A percentile compares a stretch with the other conserved stretches of the same genome.
These are phyloP conservation scores for Graptemys geographica DNA, from an alignment of 2,797 vertebrate species.

Conservation along the genomic window DNA sequence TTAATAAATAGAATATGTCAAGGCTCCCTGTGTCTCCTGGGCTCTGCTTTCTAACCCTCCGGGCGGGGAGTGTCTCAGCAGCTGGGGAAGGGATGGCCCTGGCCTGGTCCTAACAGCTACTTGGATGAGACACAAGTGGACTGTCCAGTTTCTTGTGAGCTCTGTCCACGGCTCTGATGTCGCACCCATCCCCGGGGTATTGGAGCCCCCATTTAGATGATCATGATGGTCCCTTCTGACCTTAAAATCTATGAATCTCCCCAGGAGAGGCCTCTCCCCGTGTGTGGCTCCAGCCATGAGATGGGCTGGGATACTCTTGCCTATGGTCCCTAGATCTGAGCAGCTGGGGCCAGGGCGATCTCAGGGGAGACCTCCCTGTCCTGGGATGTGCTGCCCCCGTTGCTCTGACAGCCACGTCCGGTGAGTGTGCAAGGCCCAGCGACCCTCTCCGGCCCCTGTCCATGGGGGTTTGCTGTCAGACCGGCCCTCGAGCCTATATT, in stretches of 20 bases:
- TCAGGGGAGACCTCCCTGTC: background rate
- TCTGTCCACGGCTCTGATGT: background rate
- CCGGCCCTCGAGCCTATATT: background rate
- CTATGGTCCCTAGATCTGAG: background rate
- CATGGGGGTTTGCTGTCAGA: background rate
- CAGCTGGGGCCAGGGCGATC: background rate
- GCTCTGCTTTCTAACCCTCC: background rate
- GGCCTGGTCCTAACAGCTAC: background rate
- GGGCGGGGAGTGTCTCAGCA: background rate
- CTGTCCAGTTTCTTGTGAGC: background rate
- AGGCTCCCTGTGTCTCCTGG: background rate
- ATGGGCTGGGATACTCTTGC: background rate
- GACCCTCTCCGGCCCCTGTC: background rate
- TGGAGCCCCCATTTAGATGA: background rate
- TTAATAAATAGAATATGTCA: conserved; percentile 58
- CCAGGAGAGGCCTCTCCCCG: too few relatives aligned
- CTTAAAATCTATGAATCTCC: background rate
- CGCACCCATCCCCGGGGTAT: background rate
- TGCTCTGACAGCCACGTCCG: background rate
- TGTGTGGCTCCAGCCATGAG: background rate
- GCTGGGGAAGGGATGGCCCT: background rate
- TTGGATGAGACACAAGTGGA: background rate
- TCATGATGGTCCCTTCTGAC: background rate
- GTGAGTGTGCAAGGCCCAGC: background rate
- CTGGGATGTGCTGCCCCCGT: background rate